Percentiles rank a stretch among this genome's conserved stretches.
phyloP scores from a whole-genome alignment of 2,797 vertebrate genomes.

The Tympanoctomys barrerae region DNA sequence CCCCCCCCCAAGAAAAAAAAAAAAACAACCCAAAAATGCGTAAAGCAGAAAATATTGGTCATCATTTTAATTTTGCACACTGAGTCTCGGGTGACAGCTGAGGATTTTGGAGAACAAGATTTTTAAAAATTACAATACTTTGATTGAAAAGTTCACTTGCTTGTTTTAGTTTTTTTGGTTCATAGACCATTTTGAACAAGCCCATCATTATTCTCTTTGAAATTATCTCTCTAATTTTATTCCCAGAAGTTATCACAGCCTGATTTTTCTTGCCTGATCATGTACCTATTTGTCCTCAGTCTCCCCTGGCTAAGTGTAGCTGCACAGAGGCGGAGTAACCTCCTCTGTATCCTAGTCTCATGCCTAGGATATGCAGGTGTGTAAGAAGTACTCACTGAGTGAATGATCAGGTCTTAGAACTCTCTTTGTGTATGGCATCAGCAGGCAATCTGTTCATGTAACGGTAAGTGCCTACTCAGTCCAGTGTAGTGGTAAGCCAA shows the following conservation, averaged over 20 bases:
- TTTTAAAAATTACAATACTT: background rate
- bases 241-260: constrained; percentile 21
- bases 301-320: background rate
- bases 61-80: background rate
- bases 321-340: background rate
- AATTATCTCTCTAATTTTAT: constrained; percentile 33
- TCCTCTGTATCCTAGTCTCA: constrained; percentile 8
- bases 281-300: background rate
- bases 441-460: background rate
- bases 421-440: background rate
- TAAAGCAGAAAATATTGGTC: background rate
- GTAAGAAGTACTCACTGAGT: background rate
- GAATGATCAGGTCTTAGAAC: background rate
- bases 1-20: no score
- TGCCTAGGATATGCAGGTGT: background rate
- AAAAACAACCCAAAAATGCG: no score
- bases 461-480: background rate
- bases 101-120: background rate
- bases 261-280: background rate
- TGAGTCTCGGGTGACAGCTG: background rate
- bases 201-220: background rate
- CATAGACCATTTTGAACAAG: constrained; percentile 14
- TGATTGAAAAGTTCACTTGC: background rate
- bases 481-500: background rate
- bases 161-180: constrained; percentile 38